Evolutionary conservation across 2,888 invertebrate species (phyloP).

Genomic region (Aphrophora alni): DNA sequence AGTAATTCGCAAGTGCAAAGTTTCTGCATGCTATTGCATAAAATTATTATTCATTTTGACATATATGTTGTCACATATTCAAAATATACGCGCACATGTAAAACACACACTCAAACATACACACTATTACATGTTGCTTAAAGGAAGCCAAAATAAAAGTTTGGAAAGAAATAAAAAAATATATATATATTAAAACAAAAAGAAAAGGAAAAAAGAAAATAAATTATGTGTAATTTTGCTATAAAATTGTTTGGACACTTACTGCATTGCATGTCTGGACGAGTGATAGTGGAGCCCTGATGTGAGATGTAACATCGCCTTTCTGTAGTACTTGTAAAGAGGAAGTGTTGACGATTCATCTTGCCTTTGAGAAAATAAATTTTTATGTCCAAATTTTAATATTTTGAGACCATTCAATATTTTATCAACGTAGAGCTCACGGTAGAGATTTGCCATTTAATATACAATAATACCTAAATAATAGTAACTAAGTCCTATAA

Average conservation of each 20-base stretch:
- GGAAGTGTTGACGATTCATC: neutral
- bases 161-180: neutral
- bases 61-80: neutral
- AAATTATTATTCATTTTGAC: neutral
- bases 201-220: neutral
- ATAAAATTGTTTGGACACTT: neutral
- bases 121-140: neutral
- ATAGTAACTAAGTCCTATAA: neutral
- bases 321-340: neutral
- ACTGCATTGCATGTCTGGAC: neutral
- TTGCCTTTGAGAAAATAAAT: neutral
- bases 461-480: neutral
- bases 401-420: neutral
- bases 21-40: neutral
- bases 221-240: neutral
- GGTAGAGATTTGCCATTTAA: neutral
- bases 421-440: neutral
- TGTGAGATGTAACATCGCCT: neutral
- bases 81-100: neutral
- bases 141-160: neutral
- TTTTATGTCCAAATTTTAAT: neutral
- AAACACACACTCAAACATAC: neutral
- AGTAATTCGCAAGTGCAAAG: neutral
- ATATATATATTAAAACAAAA: neutral
- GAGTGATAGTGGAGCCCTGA: neutral